Percentiles rank a stretch among this genome's conserved stretches.
Evolutionary conservation across 2,797 vertebrate genomes (phyloP).

Genomic region (Sebastes kiyomatsui): DNA sequence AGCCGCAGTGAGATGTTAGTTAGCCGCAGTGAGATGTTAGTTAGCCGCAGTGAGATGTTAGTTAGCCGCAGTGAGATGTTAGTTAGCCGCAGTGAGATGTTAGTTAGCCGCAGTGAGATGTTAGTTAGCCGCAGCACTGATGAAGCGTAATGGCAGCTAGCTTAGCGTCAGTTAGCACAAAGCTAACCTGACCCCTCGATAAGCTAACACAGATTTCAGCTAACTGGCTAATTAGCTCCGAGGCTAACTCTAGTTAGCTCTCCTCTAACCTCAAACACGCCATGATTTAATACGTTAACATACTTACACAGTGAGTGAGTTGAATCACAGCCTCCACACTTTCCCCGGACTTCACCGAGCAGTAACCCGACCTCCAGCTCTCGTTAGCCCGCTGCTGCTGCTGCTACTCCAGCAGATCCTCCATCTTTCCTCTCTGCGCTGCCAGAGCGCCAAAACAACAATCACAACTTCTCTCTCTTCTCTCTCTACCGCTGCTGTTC

Average conservation of each 20-base stretch:
- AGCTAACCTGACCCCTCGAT: conserved; percentile 48
- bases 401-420: conserved; percentile 66
- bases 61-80: no score
- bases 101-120: not conserved
- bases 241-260: no score
- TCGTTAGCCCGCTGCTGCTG: conserved; percentile 45
- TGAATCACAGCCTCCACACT: conserved; percentile 2
- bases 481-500: conserved; percentile 28
- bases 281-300: no score
- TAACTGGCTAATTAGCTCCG: conserved; percentile 3
- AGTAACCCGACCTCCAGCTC: conserved; percentile 44
- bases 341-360: not conserved
- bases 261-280: no score
- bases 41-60: not conserved
- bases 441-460: conserved; percentile 78
- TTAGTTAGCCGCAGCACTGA: not conserved
- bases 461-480: conserved; percentile 75
- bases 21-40: no score
- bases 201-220: conserved; percentile 63
- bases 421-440: conserved; percentile 76
- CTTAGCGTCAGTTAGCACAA: conserved; percentile 39
- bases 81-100: no score
- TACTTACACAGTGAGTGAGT: conserved; percentile 40
- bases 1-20: no score
- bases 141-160: conserved; percentile 58